Evolutionary conservation across 2,888 invertebrate genomes (phyloP).

Genomic region (Drosophila lutescens): DNA sequence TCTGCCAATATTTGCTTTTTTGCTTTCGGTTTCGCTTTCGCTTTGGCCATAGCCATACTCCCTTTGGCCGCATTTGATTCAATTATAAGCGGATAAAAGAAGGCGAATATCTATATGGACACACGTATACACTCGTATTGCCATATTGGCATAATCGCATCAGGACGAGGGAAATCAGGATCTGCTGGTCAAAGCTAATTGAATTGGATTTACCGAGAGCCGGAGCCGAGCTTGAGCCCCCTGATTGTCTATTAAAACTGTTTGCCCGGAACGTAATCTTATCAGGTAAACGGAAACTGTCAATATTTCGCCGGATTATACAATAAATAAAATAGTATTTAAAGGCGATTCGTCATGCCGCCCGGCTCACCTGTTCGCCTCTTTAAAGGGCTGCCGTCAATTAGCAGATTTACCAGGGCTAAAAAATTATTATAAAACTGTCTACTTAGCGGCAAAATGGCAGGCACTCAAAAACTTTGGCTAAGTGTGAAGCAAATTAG

Average conservation of each 20-base stretch:
- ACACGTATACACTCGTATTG: not conserved
- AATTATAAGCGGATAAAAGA: conserved; percentile 73
- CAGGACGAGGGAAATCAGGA: conserved; percentile 15
- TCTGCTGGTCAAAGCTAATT: conserved; percentile 58
- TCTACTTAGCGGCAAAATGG: conserved; percentile 16
- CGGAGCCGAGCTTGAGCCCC: conserved; percentile 39
- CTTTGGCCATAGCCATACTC: conserved; percentile 16
- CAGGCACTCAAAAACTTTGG: conserved; percentile 21
- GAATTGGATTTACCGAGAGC: conserved; percentile 64
- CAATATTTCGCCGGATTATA: conserved; percentile 35
- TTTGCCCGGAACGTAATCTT: conserved; percentile 30
- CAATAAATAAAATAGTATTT: conserved; percentile 23
- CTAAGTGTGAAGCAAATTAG: conserved; percentile 36
- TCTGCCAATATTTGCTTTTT: conserved; percentile 72
- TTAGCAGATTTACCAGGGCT: conserved; percentile 38
- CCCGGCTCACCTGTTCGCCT: conserved; percentile 23
- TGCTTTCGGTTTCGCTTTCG: conserved; percentile 32
- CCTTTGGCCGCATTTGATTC: conserved; percentile 71
- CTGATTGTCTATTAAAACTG: conserved; percentile 24
- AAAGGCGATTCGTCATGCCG: conserved; percentile 19
- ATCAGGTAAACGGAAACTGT: conserved; percentile 42
- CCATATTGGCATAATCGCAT: conserved; percentile 36
- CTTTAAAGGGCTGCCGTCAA: conserved; percentile 35
- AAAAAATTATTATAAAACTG: conserved; percentile 42
- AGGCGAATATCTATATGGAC: conserved; percentile 43